phyloP scores from a whole-genome alignment of 2,113 vertebrate species.

The Ceyx melanurus region DNA sequence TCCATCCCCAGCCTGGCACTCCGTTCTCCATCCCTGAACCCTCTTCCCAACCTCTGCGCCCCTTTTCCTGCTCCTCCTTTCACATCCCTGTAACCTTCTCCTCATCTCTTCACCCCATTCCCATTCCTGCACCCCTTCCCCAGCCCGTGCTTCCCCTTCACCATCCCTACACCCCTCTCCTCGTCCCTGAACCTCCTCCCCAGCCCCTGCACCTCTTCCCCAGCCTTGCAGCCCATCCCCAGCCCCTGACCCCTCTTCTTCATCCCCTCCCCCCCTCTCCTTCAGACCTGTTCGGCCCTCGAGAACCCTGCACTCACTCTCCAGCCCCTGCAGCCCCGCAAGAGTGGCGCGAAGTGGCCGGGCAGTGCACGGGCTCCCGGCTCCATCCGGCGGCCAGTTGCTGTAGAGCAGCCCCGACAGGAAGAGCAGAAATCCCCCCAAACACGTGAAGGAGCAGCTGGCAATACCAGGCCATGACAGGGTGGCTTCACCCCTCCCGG shows the following conservation, averaged over 20 bases:
- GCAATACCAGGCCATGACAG: background rate
- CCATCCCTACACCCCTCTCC: background rate
- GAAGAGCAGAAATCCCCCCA: background rate
- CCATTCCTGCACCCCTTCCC: background rate
- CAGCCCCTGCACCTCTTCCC: background rate
- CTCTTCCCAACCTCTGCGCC: too few species aligned
- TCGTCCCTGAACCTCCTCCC: accelerated
- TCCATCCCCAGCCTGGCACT: background rate
- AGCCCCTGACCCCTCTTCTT: accelerated
- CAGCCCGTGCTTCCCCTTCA: background rate
- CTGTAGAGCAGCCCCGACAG: background rate
- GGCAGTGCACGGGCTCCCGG: background rate
- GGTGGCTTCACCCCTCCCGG: accelerated
- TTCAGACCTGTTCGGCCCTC: too few species aligned
- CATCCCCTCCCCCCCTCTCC: too few species aligned
- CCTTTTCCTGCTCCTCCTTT: too few species aligned
- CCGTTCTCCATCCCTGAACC: background rate
- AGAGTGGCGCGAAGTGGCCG: too few species aligned
- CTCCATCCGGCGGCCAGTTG: background rate
- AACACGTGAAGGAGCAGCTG: background rate
- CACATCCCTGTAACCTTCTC: background rate
- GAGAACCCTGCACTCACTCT: too few species aligned
- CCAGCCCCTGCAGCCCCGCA: too few species aligned
- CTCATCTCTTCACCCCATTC: background rate
- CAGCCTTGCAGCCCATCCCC: too few species aligned